These are phyloP conservation scores for Apis dorsata DNA, from an alignment of 1,140 invertebrate species.

Conservation along the genomic window DNA sequence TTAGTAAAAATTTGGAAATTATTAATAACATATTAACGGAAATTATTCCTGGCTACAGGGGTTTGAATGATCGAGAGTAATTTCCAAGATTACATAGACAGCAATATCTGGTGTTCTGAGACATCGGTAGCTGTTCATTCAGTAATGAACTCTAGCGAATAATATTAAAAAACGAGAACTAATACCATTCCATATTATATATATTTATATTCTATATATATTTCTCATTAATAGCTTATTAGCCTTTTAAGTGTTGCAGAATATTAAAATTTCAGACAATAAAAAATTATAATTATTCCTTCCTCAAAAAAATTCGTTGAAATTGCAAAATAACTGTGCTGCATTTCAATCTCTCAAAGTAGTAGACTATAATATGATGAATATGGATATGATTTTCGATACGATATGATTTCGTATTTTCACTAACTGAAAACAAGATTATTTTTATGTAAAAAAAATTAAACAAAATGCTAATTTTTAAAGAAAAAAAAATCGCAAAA, in stretches of 20 bases:
- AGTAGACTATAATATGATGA: too few relatives aligned
- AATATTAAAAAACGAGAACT: background rate
- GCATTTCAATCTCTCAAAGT: too few relatives aligned
- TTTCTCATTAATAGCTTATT: background rate
- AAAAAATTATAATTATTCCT: background rate
- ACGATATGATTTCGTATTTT: too few relatives aligned
- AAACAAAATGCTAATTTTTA: too few relatives aligned
- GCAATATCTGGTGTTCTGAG: slow-evolving; percentile 81
- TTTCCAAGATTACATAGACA: slow-evolving; percentile 83
- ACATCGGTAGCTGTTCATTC: slow-evolving; percentile 81
- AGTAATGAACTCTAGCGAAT: slow-evolving; percentile 72
- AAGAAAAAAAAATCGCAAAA: too few relatives aligned
- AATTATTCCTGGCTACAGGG: slow-evolving; percentile 81
- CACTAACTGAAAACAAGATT: too few relatives aligned
- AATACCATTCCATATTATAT: background rate
- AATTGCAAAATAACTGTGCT: too few relatives aligned
- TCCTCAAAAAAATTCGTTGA: background rate
- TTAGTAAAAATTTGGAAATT: slow-evolving; percentile 82
- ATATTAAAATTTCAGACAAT: background rate
- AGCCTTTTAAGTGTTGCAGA: background rate
- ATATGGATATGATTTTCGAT: too few relatives aligned
- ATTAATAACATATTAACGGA: slow-evolving; percentile 81
- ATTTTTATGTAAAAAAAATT: too few relatives aligned
- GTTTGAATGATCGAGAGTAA: slow-evolving; percentile 83
- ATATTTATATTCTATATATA: too few relatives aligned